These are phyloP conservation scores for Sphenopsis melanotis DNA, from an alignment of 2,797 vertebrate genomes.

Conservation along the genomic window DNA sequence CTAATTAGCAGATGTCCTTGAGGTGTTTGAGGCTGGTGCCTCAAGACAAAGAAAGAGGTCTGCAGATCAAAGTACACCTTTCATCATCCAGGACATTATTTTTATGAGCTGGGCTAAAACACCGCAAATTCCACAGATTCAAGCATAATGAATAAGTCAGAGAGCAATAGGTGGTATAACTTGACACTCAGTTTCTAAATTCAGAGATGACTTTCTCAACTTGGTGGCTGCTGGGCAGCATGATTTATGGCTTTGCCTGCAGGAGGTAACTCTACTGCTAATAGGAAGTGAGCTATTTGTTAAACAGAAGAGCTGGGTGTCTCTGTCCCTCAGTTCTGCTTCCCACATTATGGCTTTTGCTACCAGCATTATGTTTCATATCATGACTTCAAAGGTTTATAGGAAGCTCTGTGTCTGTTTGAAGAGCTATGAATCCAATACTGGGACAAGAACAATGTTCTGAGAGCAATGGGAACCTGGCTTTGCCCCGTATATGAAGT, in stretches of 20 bases:
- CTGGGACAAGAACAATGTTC: background rate
- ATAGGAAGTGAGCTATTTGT: background rate
- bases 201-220: background rate
- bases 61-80: constrained; percentile 43
- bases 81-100: constrained; percentile 24
- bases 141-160: background rate
- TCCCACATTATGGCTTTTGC: background rate
- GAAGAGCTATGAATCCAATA: background rate
- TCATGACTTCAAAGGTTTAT: background rate
- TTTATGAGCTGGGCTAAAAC: background rate
- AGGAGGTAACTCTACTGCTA: background rate
- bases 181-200: background rate
- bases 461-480: background rate
- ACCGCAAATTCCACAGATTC: background rate
- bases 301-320: background rate
- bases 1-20: constrained; percentile 18
- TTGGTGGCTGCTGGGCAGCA: background rate
- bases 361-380: background rate
- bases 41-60: constrained; percentile 20
- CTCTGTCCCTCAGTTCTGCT: background rate
- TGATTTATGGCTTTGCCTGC: background rate
- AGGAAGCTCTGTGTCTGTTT: background rate
- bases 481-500: background rate
- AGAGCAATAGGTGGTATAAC: background rate
- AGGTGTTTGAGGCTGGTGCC: constrained; percentile 9